Conservation (phyloP, 2,113 vertebrate genomes). For the Cottus gobio region DNA sequence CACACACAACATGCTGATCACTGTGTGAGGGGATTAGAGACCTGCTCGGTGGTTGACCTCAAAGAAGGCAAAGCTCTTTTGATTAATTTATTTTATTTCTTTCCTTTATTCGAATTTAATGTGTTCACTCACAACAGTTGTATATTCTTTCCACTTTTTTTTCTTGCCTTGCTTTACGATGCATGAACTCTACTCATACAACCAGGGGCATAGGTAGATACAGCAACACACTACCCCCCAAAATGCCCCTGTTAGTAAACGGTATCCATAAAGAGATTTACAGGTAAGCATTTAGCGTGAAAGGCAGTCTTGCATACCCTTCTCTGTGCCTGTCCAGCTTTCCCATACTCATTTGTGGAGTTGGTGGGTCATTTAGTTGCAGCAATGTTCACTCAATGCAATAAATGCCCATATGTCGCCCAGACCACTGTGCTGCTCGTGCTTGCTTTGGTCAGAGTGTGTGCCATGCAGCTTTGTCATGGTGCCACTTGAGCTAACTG, state of each 20-base stretch:
- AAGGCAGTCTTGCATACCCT: conserved; percentile 18
- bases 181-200: conserved; percentile 69
- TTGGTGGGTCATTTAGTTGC: conserved; percentile 44
- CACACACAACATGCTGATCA: conserved; percentile 23
- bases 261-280: conserved; percentile 91
- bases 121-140: conserved; percentile 54
- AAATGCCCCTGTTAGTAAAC: conserved; percentile 95
- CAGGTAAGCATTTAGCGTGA: conserved; percentile 86
- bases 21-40: conserved; percentile 42
- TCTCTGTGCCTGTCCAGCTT: conserved; percentile 43
- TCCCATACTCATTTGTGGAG: conserved; percentile 47
- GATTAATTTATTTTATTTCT: conserved; percentile 28
- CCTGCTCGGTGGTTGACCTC: conserved; percentile 33
- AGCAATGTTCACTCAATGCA: conserved; percentile 17
- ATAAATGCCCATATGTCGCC: conserved; percentile 22
- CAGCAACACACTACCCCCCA: conserved; percentile 92
- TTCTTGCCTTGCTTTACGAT: conserved; percentile 58
- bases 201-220: conserved; percentile 89
- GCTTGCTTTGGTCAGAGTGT: conserved; percentile 45
- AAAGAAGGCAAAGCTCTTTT: conserved; percentile 48
- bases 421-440: conserved; percentile 50
- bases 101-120: conserved; percentile 30
- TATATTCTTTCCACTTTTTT: conserved; percentile 51
- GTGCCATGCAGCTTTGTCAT: conserved; percentile 40
- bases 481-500: conserved; percentile 8